Base-by-base conservation (phyloP, 2,888 invertebrate genomes). In the Chloroclysta siterata region DNA sequence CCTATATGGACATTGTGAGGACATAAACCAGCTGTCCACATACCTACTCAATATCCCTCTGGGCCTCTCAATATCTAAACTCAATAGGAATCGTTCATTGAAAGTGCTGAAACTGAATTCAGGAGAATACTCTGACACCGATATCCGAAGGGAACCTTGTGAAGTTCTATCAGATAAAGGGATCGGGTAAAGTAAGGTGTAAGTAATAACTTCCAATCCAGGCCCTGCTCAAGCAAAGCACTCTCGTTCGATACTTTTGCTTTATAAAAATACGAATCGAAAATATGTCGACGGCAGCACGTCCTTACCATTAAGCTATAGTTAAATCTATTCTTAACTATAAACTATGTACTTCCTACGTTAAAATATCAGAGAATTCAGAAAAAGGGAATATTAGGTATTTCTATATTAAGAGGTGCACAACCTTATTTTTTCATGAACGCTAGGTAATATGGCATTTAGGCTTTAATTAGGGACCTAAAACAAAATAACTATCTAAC, bases 241-340 rank as follows among this genome's bases (percentile, higher is more conserved):
- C 86, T 83, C 87, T 89, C 92, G 83, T 90, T 92, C 92, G 90
- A 88, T 90, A 89, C 88, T 89, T 90, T 90, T 90, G 90, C 88
- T 89, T 89, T 91, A 91, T 90, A 91, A 92, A 93, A 92, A 93
- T 90, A 92, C 92, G 90, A 92, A 91, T 93, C 89, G 90, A 92
- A 92, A 93, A 91, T 92, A 91, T 90, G 80, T 89, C 81, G 89
- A 92, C 92, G 88, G 87, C 88, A 81, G 88, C 89, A 79, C 82
- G 88, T 85, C 90, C 88, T 90, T 88, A 89, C 83, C 78, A 79
- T 86, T 89, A 93, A 91, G 90, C 93, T 93, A 92, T 86, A 73
- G 83, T 89, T 88, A 69, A 90, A 77, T 86, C 88, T 90, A 90
- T 82, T 79, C 90, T 91, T 92, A 90, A 76, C 86, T 88, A 88